These are phyloP conservation scores for Anagyrus pseudococci DNA, from an alignment of 2,888 invertebrate genomes.

Conservation along the genomic window DNA sequence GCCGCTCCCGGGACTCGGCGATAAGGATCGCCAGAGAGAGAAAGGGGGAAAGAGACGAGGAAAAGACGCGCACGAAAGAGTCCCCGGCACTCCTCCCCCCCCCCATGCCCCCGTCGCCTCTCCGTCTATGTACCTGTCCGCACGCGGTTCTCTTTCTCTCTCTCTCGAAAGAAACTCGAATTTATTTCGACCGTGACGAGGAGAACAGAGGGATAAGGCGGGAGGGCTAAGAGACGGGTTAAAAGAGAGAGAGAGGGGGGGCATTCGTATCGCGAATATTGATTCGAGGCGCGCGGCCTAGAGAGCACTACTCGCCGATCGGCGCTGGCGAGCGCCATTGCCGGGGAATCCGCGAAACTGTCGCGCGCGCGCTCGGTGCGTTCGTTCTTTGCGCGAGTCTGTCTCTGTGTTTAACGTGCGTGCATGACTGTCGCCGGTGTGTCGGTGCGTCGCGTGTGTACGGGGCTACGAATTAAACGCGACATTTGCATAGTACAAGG, in stretches of 20 bases:
- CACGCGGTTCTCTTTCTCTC: slow-evolving; percentile 10
- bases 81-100: not conserved
- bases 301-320: not conserved
- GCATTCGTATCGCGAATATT: not conserved
- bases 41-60: slow-evolving; percentile 5
- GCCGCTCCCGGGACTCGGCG: not conserved
- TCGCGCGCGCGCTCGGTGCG: no score
- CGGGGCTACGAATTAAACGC: not conserved
- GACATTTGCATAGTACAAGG: not conserved
- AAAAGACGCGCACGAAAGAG: not conserved
- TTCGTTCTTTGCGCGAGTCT: no score
- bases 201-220: no score
- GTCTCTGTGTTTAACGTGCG: no score
- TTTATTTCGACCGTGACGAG: no score
- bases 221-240: not conserved
- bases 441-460: no score
- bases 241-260: not conserved
- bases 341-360: not conserved
- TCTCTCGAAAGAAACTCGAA: not conserved
- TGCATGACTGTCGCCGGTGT: no score
- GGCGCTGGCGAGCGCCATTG: not conserved
- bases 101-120: slow-evolving; percentile 2
- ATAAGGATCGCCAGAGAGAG: slow-evolving; percentile 22
- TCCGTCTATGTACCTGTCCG: not conserved
- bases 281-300: no score